Evolutionary conservation across 2,888 invertebrate species (phyloP), one percentile per base, ranked within the genome.

Genomic region (Psococerastis gibbosa): DNA sequence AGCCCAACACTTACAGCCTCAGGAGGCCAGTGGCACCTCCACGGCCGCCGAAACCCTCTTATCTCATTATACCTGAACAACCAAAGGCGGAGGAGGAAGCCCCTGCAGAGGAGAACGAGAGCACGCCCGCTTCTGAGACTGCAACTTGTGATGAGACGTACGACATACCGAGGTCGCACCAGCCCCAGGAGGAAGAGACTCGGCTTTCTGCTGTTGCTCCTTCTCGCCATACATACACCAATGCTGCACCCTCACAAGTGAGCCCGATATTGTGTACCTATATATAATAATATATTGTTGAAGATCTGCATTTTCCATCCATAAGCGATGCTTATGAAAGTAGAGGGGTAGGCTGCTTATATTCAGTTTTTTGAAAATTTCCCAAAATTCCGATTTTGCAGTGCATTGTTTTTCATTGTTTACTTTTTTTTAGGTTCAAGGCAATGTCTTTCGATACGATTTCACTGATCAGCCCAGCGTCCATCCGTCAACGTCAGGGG

Each of bases 1-100:
- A 11, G 22, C 38, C 38, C 4, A 20, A 38, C 20, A 44, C 53
- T 54, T 42, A 51, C 56, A 32, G 38, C 11, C 20, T 38, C n/a
- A 38, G 38, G 18, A 15, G 38, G 11, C 48, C 52, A 17, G 53
- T 53, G 11, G 71, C 76, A 2, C 79, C 80, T 5, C 79, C 79
- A 3, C 66, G 81, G 43, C 81, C 83, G 3, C 79, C 83, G 1
- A 85, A 85, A 61, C 80, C 80, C 0, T 65, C 71, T 22, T 67
- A 70, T 47, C 61, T 70, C 57, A 53, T 58, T 34, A 50, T 57
- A 23, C 27, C 27, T 9, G 27, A 27, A 11, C 27, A 27, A 27
- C 27, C 27, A 27, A 62, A 63, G 42, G 63, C 61, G 49, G 57
- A 61, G 42, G 60, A 42, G 5, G 47, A 50, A 22, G 48, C 50